A percentile compares a stretch with the other conserved stretches of the same genome.
Evolutionary conservation across 92 coral and sea anemone genomes (phyloP).

Genomic region (Plumapathes pennacea): DNA sequence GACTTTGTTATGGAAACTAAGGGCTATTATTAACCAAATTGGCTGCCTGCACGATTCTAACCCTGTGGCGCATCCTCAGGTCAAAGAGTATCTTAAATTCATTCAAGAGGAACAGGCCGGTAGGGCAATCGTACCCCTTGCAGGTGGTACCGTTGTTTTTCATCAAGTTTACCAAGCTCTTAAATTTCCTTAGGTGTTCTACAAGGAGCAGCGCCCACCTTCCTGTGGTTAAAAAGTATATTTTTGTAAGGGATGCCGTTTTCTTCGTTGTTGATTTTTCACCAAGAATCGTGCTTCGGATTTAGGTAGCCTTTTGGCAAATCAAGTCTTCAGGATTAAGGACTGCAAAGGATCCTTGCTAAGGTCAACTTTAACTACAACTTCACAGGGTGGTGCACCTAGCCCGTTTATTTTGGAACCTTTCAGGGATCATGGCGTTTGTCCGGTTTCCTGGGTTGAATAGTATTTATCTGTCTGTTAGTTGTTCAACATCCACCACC

Average conservation of each 20-base stretch:
- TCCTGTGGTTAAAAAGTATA: slow-evolving; percentile 11
- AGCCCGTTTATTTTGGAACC: slow-evolving; percentile 13
- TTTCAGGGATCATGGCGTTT: slow-evolving; percentile 4
- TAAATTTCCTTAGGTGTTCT: slow-evolving; percentile 5
- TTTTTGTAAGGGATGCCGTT: slow-evolving; percentile 20
- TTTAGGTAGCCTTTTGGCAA: slow-evolving; percentile 7
- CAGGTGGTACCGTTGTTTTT: slow-evolving; percentile 34
- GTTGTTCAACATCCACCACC: neutral
- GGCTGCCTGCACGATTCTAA: slow-evolving; percentile 42
- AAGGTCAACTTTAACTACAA: slow-evolving; percentile 2
- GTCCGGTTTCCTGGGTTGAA: slow-evolving; percentile 26
- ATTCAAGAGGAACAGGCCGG: slow-evolving; percentile 14
- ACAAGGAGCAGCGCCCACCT: neutral
- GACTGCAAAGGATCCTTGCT: slow-evolving; percentile 9
- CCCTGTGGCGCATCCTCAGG: slow-evolving; percentile 23
- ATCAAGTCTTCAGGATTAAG: slow-evolving; percentile 21
- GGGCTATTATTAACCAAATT: slow-evolving; percentile 33
- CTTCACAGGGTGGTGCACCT: slow-evolving; percentile 3
- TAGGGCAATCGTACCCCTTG: slow-evolving; percentile 7
- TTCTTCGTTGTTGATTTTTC: slow-evolving; percentile 32
- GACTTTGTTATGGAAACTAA: slow-evolving; percentile 28
- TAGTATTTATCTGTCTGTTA: slow-evolving; percentile 9
- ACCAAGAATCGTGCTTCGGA: slow-evolving; percentile 35
- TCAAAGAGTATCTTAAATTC: slow-evolving; percentile 29
- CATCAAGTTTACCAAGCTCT: slow-evolving; percentile 9